Evolutionary conservation across 2,113 vertebrate species (phyloP).

Genomic region (Sminthopsis crassicaudata): DNA sequence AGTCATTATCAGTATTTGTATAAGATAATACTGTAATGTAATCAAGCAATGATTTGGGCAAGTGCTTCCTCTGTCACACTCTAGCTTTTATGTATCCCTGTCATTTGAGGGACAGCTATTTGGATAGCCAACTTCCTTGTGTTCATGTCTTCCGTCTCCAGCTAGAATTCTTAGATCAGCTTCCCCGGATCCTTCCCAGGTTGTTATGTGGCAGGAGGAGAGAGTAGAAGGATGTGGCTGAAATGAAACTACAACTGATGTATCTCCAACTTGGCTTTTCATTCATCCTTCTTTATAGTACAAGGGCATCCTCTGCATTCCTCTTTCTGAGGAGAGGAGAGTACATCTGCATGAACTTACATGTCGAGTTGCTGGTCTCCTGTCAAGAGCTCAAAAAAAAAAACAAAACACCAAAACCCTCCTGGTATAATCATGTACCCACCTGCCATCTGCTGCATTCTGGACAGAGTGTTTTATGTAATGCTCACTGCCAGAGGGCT

Average conservation of each 20-base stretch:
- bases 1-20: not conserved
- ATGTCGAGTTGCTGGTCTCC: not conserved
- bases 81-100: not conserved
- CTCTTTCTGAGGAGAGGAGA: not conserved
- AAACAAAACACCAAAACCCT: not conserved
- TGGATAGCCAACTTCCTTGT: not conserved
- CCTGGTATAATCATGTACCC: not conserved
- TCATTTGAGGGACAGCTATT: not conserved
- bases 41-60: not conserved
- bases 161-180: not conserved
- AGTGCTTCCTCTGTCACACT: not conserved
- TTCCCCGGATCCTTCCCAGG: not conserved
- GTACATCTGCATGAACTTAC: not conserved
- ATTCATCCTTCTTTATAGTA: not conserved
- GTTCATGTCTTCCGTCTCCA: not conserved
- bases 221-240: not conserved
- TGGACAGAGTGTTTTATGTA: not conserved
- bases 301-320: not conserved
- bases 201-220: not conserved
- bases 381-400: not conserved
- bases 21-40: not conserved
- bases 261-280: not conserved
- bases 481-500: not conserved
- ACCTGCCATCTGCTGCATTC: not conserved
- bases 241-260: rapidly evolving